These are phyloP conservation scores for Callithrix jacchus DNA, from an alignment of 2,113 vertebrate species.

Conservation along the genomic window DNA sequence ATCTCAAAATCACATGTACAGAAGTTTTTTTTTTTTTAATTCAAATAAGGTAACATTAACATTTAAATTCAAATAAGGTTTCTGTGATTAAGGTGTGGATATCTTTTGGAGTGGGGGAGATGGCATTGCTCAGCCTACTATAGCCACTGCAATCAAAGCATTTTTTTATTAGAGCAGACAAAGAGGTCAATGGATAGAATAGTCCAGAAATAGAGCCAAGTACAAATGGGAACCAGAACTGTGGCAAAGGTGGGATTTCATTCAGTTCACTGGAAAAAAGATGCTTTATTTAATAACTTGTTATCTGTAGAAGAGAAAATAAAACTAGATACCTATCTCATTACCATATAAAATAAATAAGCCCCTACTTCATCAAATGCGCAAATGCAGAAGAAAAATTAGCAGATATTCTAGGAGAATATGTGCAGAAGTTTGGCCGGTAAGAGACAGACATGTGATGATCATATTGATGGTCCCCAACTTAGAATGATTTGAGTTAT, in stretches of 20 bases:
- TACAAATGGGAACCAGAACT: not conserved
- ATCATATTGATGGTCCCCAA: not conserved
- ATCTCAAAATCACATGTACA: not conserved
- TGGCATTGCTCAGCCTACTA: not conserved
- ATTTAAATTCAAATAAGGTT: not conserved
- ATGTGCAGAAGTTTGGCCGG: not conserved
- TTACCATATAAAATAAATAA: conserved; percentile 12
- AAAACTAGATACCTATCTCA: not conserved
- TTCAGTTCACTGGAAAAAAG: conserved; percentile 15
- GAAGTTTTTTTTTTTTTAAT: not conserved
- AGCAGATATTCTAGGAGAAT: not conserved
- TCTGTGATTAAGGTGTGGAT: not conserved
- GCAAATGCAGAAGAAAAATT: not conserved
- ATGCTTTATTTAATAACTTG: not conserved
- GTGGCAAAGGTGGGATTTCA: not conserved
- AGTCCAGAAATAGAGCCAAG: not conserved
- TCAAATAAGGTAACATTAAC: not conserved
- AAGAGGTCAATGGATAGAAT: not conserved
- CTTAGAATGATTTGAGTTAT: not conserved
- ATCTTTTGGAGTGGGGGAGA: not conserved
- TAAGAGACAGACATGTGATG: not conserved
- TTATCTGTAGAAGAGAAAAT: conserved; percentile 3
- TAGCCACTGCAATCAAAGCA: not conserved
- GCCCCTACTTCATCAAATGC: not conserved
- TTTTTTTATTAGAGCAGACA: not conserved